A percentile compares a stretch with the other conserved stretches of the same genome.
phyloP scores from a whole-genome alignment of 2,888 invertebrate species.

The Penaeus monodon region DNA sequence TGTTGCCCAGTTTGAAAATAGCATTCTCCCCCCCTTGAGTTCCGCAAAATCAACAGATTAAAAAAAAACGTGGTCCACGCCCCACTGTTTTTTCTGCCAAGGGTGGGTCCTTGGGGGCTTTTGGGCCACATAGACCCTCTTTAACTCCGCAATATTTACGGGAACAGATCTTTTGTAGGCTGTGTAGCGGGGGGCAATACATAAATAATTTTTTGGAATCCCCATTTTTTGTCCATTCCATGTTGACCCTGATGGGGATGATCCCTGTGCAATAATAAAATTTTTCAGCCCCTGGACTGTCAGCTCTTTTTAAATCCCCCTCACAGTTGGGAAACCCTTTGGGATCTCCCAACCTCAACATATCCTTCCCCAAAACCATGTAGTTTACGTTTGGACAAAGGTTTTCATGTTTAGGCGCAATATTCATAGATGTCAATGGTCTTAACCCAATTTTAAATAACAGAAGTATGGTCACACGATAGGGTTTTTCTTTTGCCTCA shows the following conservation, averaged over 20 bases:
- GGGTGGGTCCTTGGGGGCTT: slow-evolving; percentile 90
- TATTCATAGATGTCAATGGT: slow-evolving; percentile 97
- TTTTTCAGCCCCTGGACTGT: slow-evolving; percentile 96
- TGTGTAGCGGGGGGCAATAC: slow-evolving; percentile 92
- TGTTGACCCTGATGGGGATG: slow-evolving; percentile 95
- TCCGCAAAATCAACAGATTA: slow-evolving; percentile 89
- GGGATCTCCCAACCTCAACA: slow-evolving; percentile 99
- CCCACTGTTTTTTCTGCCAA: slow-evolving; percentile 83
- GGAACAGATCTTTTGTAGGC: slow-evolving; percentile 79
- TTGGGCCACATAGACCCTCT: slow-evolving; percentile 76
- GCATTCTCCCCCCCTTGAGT: slow-evolving; percentile 91
- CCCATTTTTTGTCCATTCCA: slow-evolving; percentile 99
- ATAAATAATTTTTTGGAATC: slow-evolving; percentile 97
- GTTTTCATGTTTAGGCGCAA: slow-evolving; percentile 96
- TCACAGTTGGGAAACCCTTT: slow-evolving; percentile 96
- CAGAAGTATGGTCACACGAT: slow-evolving; percentile 98
- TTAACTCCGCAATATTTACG: slow-evolving; percentile 79
- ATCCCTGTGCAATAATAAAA: slow-evolving; percentile 98
- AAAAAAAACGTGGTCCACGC: slow-evolving; percentile 81
- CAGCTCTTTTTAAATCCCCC: slow-evolving; percentile 96
- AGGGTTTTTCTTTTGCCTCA: slow-evolving; percentile 98
- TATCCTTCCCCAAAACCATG: slow-evolving; percentile 96
- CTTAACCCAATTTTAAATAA: slow-evolving; percentile 90
- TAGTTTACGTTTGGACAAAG: slow-evolving; percentile 97
- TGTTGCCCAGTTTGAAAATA: slow-evolving; percentile 98